Base-by-base conservation (phyloP, 1,140 invertebrate species). In the Paralvinella palmiformis region DNA sequence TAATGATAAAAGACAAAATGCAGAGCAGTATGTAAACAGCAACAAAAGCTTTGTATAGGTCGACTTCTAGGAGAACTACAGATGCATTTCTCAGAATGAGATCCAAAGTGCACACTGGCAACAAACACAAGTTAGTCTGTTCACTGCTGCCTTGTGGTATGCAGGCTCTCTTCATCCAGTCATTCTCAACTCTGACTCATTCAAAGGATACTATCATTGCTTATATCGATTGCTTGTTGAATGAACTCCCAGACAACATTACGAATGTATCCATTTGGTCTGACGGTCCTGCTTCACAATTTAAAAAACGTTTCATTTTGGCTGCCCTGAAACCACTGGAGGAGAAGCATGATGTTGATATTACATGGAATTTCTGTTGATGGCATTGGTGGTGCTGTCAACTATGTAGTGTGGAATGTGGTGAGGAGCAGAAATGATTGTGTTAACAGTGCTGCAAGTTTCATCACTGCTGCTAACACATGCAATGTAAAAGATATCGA, bases 31-130 rank as follows among this genome's bases (percentile, higher is more conserved):
- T 22, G 10, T 10, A 53, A 53, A 53, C 20, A 32, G 60, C 17
- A 27, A 15, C n/a, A 22, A n/a, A 17, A 24, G 27, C 20, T 22
- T 62, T 17, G 15, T 62, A 22, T 32, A 62, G 22, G 37, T 62
- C 20, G 59, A 62, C 32, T 55, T 62, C 27, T n/a, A 44, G 6
- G 60, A 62, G 48, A 62, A 62, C 31, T 53, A 24, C 29, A 62
- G 27, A 29, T 17, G 24, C 50, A 20, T 62, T 2, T 17, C 29
- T 13, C 60, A 62, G 55, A 45, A 62, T 29, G 2, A 62, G 33
- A 62, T 62, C 2, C 60, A 62, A 55, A 29, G 45, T 29, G 45
- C 60, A 15, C 60, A 58, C 60, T 62, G 60, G 60, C 57, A 53
- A 10, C 60, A 62, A 2, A 37, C 36, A 22, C 60, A 62, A 53